A percentile compares a stretch with the other conserved stretches of the same genome.
Evolutionary conservation across 2,888 invertebrate species (phyloP).

Genomic region (Salticus scenicus): DNA sequence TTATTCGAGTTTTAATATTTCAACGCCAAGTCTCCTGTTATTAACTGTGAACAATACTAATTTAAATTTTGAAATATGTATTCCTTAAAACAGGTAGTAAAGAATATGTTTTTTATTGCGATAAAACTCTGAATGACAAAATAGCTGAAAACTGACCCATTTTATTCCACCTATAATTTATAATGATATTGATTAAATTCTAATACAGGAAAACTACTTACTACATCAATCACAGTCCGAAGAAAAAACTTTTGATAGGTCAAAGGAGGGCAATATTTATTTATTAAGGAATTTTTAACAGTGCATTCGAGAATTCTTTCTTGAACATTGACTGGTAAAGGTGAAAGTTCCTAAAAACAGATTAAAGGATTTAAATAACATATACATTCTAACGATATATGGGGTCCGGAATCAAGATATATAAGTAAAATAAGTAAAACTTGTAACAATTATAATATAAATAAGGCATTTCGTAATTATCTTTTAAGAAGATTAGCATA

Average conservation of each 20-base stretch:
- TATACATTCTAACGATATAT: neutral
- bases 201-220: no score
- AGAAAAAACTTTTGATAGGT: slow-evolving; percentile 41
- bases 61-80: no score
- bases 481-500: neutral
- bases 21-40: no score
- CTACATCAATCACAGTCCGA: slow-evolving; percentile 31
- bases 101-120: no score
- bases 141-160: no score
- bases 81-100: no score
- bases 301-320: slow-evolving; percentile 35
- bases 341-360: slow-evolving; percentile 23
- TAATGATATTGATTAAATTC: no score
- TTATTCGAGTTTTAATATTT: no score
- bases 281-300: slow-evolving; percentile 23
- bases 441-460: neutral
- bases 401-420: neutral
- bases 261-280: slow-evolving; percentile 21
- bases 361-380: neutral
- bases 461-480: neutral
- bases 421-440: neutral
- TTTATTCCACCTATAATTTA: no score
- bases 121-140: no score
- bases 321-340: slow-evolving; percentile 21
- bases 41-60: no score